Evolutionary conservation across 2,113 vertebrate species (phyloP), one percentile per base, ranked within the genome.

Genomic region (Podocnemis expansa): DNA sequence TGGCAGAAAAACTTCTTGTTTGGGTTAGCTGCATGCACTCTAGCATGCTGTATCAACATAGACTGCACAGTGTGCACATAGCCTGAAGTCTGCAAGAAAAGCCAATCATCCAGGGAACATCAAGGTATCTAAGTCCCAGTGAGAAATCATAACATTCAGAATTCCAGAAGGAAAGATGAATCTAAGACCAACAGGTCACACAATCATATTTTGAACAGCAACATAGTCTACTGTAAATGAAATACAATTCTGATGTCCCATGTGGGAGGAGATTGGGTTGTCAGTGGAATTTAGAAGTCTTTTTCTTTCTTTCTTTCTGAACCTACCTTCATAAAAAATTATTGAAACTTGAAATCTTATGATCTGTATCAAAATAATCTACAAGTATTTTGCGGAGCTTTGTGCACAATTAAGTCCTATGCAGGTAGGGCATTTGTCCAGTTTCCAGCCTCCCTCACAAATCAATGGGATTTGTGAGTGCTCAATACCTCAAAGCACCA

Each of bases 361-460:
- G 41, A 25, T 79, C 27, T 82, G 41, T 8, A 49, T 2, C 80
- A 60, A 85, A 60, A 86, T 19, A 56, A 85, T 16, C 25, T n/a
- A 47, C 31, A 60, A 0, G 1, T 27, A 75, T 17, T 31, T 43
- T 1, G 3, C 10, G 21, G 5, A 86, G 43, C 75, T 38, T 6
- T 43, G 52, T 45, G 87, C 5, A 47, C 29, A 78, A 85, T 45
- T 41, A 29, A 81, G 47, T 51, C 83, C 13, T 11, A 16, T 41
- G 19, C 27, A n/a, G 24, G 54, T n/a, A 80, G 10, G 14, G 82
- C 86, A 87, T 4, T 19, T 24, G 3, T 9, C 82, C 88, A 87
- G 14, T 27, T 27, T 75, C 22, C 12, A 27, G 6, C 22, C 25
- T 45, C 41, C 38, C 43, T 14, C 27, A 24, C 73, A 45, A 43